Evolutionary conservation across 1,140 invertebrate species (phyloP), one percentile per base, ranked within the genome.

Genomic region (Caenorhabditis brenneri): DNA sequence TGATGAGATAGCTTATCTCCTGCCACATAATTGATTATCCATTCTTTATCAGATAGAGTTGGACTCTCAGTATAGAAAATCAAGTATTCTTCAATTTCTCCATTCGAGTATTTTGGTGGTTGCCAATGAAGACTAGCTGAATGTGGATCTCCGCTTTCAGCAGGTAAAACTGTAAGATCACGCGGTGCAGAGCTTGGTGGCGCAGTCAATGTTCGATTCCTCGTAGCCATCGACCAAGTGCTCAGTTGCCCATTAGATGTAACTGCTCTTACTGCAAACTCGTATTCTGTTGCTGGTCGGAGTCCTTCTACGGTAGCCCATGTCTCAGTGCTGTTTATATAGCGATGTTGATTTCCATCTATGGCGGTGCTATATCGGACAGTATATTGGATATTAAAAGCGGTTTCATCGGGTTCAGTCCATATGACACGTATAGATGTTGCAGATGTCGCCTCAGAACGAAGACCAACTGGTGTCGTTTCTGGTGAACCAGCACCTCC

Each of bases 241-340:
- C 55, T 74, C 19, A 85, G 12, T 10, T n/a, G 24, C 27, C 79
- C 60, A 9, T 81, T 58, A 0, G 87, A 83, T n/a, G 84, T 84
- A 51, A 87, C 80, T 15, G 90, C 69, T 29, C 86, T 55, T 0
- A 99, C 97, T 5, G 95, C 94, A 92, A 99, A 99, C 91, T 98
- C 97, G 90, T 99, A 99, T 80, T 95, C 93, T 0, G 96, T 98
- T 89, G 95, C 95, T 0, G 97, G 96, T 85, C 94, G 94, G 10
- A 99, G 93, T 88, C 97, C 96, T 87, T 96, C 94, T 58, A 99
- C 94, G 93, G 97, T 95, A 80, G 94, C 94, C 91, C 96, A 97
- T n/a, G 97, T 93, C 90, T 97, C 95, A 0, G 95, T 95, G 0
- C 95, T 94, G 91, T 99, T 98, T 88, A 95, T 92, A 89, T 93